phyloP scores from a whole-genome alignment of 2,888 invertebrate genomes.

The Homarus gammarus region DNA sequence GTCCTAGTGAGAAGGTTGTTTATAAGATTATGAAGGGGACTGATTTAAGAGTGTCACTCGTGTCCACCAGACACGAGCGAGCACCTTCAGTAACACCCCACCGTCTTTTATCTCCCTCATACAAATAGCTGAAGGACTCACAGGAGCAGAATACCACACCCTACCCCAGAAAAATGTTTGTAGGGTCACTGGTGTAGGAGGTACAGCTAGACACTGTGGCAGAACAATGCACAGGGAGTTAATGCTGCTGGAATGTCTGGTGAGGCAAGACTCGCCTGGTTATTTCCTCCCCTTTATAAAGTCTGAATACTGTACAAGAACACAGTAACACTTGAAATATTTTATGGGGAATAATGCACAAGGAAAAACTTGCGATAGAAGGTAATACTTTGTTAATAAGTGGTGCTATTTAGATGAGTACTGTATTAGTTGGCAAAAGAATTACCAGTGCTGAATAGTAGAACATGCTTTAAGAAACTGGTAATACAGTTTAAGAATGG shows the following conservation, averaged over 20 bases:
- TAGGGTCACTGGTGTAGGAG: neutral
- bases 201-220: neutral
- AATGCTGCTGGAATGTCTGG: neutral
- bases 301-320: conserved; percentile 6
- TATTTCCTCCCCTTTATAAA: neutral
- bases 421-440: neutral
- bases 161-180: neutral
- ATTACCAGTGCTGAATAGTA: neutral
- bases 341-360: neutral
- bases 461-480: neutral
- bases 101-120: neutral
- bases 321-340: neutral
- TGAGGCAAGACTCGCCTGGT: neutral
- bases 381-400: neutral
- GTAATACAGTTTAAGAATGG: neutral
- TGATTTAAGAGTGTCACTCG: neutral
- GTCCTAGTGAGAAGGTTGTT: neutral
- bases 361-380: neutral
- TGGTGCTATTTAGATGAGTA: neutral
- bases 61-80: neutral
- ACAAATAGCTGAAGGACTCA: neutral
- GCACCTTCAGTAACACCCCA: neutral
- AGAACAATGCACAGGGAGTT: neutral
- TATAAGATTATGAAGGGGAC: neutral
- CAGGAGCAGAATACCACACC: neutral